Evolutionary conservation across 2,113 vertebrate species (phyloP).

Genomic region (Elaphurus davidianus): DNA sequence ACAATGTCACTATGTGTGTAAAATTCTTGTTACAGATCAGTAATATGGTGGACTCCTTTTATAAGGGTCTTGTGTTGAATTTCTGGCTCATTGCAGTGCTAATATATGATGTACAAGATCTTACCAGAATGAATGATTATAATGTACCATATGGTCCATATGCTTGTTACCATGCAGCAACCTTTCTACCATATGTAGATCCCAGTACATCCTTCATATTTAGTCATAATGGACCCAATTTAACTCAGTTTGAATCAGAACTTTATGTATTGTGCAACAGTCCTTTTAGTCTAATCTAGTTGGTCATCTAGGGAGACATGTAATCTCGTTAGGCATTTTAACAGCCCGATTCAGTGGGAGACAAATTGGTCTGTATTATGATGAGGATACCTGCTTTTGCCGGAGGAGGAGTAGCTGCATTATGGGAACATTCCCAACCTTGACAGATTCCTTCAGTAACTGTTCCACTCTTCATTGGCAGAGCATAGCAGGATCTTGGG

Average conservation of each 20-base stretch:
- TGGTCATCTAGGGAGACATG: not conserved
- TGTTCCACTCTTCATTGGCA: constrained; percentile 48
- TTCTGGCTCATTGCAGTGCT: not conserved
- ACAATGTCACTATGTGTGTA: not conserved
- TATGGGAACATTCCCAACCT: not conserved
- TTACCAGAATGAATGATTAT: accelerated
- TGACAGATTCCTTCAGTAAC: constrained; percentile 70
- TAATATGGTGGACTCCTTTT: constrained; percentile 28
- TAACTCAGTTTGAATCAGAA: accelerated
- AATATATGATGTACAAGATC: not conserved
- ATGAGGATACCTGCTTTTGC: not conserved
- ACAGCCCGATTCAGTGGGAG: constrained; percentile 49
- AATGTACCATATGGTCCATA: accelerated
- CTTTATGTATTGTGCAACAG: accelerated
- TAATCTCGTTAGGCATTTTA: accelerated
- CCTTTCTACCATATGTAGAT: not conserved
- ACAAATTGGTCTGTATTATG: not conserved
- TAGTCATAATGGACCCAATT: accelerated
- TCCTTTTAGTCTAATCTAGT: not conserved
- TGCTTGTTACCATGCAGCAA: not conserved
- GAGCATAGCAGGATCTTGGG: accelerated
- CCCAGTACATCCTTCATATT: not conserved
- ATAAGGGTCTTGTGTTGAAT: accelerated
- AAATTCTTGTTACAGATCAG: not conserved
- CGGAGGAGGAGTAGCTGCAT: constrained; percentile 42